These are phyloP conservation scores for Tenualosa ilisha DNA, from an alignment of 2,797 vertebrate genomes.

Conservation along the genomic window DNA sequence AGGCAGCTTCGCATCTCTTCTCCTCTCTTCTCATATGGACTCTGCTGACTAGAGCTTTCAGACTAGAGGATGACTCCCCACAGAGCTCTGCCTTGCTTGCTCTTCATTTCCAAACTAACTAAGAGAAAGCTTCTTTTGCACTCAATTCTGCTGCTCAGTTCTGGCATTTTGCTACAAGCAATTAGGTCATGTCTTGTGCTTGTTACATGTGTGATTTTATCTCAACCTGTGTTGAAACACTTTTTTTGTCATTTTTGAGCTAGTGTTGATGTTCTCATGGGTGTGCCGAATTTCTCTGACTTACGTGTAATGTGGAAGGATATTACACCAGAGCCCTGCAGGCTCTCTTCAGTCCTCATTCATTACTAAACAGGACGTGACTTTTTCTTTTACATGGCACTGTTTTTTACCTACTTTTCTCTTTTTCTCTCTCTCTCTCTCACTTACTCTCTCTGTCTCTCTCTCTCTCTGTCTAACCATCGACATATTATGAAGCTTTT, in stretches of 20 bases:
- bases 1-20: background rate
- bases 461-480: background rate
- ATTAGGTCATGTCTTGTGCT: background rate
- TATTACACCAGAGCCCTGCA: background rate
- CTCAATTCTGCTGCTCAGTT: background rate
- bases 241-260: background rate
- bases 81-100: background rate
- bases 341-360: background rate
- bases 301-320: background rate
- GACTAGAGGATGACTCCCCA: background rate
- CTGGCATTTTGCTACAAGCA: background rate
- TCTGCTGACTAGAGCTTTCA: background rate
- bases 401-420: background rate
- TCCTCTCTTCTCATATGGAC: background rate
- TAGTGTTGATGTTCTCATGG: background rate
- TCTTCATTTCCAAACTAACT: background rate
- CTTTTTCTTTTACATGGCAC: background rate
- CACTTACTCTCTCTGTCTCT: conserved; percentile 5
- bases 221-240: too few species aligned
- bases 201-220: background rate
- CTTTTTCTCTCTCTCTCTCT: background rate
- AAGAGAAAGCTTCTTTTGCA: background rate
- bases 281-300: background rate
- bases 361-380: background rate
- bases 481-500: background rate